Conservation (phyloP, 2,888 invertebrate genomes). For the Plebejus argus region DNA sequence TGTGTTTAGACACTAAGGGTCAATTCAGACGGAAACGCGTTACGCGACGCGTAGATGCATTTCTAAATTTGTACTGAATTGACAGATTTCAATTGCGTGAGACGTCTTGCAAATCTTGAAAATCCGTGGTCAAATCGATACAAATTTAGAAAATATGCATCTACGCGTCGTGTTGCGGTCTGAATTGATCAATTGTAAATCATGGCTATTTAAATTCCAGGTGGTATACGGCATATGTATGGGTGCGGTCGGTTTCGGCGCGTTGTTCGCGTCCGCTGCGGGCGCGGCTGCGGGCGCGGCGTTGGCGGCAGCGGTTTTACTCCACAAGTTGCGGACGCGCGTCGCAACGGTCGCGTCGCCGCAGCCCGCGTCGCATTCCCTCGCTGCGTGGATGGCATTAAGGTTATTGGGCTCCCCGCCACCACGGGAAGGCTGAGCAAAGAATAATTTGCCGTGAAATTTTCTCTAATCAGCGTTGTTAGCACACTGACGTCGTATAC, state of each 20-base stretch:
- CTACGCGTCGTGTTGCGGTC: too few relatives aligned
- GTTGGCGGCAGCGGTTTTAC: slow-evolving; percentile 89
- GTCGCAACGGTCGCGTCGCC: slow-evolving; percentile 82
- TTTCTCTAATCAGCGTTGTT: background rate
- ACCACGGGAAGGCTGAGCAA: slow-evolving; percentile 61
- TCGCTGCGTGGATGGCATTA: slow-evolving; percentile 88
- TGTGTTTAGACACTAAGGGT: too few relatives aligned
- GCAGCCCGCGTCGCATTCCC: slow-evolving; percentile 81
- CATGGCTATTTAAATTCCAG: slow-evolving; percentile 46
- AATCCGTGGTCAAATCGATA: too few relatives aligned
- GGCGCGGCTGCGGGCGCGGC: slow-evolving; percentile 94
- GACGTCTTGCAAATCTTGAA: too few relatives aligned
- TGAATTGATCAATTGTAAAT: too few relatives aligned
- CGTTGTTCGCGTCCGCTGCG: slow-evolving; percentile 92
- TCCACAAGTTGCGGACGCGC: slow-evolving; percentile 89
- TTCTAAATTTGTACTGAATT: too few relatives aligned
- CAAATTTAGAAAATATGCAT: too few relatives aligned
- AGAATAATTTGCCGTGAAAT: background rate
- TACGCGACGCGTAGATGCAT: too few relatives aligned
- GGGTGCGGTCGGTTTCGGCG: slow-evolving; percentile 93
- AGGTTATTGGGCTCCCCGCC: slow-evolving; percentile 81
- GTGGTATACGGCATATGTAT: slow-evolving; percentile 95
- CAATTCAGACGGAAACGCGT: too few relatives aligned
- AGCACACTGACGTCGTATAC: background rate
- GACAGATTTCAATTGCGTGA: too few relatives aligned